Base-by-base conservation (phyloP, 1,140 invertebrate genomes). In the Tetramorium parvispinum region DNA sequence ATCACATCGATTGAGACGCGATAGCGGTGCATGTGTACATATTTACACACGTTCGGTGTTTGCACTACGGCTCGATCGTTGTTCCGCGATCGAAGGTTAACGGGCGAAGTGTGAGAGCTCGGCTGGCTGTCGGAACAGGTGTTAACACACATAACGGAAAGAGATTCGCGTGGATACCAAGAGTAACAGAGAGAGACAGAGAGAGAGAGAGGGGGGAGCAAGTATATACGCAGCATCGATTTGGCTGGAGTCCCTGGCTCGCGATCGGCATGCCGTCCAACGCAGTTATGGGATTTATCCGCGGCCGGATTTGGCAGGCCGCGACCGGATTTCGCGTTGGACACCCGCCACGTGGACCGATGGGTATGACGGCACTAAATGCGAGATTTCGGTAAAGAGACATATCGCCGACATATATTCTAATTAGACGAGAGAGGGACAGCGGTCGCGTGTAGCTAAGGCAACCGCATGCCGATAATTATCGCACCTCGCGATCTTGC, bases 211-310 rank as follows among this genome's bases (percentile, higher is more conserved):
- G 8, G 16, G 11, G 18, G 18, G 51, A 11, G 21, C 18, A 11
- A 32, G 57, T 1, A 27, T 24, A 55, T 32, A 61, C 65, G 24
- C 37, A 59, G 78, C 63, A 73, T 73, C 27, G 68, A 83, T 83
- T 73, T 83, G 79, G 79, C 79, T 61, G 68, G 79, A 43, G 79
- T 83, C 8, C 24, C 66, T 83, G 79, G 79, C 79, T 73, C 79
- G 79, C 53, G 79, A 83, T 83, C 79, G 68, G 68, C 53, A 83
- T 73, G 68, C 49, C 40, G 43, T 46, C 68, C 24, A 10, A 73
- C 24, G 68, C 79, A 83, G 79, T 83, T 83, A 83, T 83, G 79
- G 79, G 68, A 83, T 83, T 83, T 70, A 75, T 75, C n/a, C 79
- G 68, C 68, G 79, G 79, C 79, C 79, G 79, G 68, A 75, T 75